Percentiles rank a stretch among this genome's conserved stretches.
Conservation (phyloP, 2,797 vertebrate species). For the Distichodus sexfasciatus region DNA sequence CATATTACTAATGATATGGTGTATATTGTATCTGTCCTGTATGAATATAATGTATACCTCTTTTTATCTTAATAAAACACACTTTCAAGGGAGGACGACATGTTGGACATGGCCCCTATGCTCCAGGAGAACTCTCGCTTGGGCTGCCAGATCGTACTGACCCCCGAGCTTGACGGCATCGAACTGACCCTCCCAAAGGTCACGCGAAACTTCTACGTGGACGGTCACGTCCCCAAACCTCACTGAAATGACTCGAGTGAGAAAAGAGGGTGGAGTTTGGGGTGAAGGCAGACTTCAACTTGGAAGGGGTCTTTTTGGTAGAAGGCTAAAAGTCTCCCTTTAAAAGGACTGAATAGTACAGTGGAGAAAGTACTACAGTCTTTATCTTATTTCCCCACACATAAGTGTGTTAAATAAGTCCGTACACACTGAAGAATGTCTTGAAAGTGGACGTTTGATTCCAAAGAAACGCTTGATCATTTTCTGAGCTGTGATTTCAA, state of each 20-base stretch:
- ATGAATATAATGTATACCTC: background rate
- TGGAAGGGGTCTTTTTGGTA: background rate
- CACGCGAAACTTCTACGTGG: constrained; percentile 95
- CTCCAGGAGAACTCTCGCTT: constrained; percentile 89
- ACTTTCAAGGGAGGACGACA: constrained; percentile 85
- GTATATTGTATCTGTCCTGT: background rate
- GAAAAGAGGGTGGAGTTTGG: background rate
- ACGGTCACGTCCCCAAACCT: constrained; percentile 87
- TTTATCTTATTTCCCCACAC: background rate
- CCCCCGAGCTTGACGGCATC: constrained; percentile 79
- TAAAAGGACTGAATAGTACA: background rate
- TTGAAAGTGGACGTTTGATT: background rate
- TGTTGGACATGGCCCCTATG: constrained; percentile 90
- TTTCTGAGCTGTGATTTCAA: background rate
- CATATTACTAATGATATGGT: background rate
- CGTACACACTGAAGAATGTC: background rate
- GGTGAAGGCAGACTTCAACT: background rate
- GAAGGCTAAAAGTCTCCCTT: background rate
- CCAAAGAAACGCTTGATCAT: background rate
- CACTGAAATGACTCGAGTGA: constrained; percentile 71
- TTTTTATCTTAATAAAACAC: too few relatives aligned
- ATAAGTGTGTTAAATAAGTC: background rate
- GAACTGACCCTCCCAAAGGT: constrained; percentile 84
- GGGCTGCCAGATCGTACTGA: constrained; percentile 86
- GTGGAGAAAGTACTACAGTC: background rate